Conservation (phyloP, 2,113 vertebrate genomes). For the Otis tarda region DNA sequence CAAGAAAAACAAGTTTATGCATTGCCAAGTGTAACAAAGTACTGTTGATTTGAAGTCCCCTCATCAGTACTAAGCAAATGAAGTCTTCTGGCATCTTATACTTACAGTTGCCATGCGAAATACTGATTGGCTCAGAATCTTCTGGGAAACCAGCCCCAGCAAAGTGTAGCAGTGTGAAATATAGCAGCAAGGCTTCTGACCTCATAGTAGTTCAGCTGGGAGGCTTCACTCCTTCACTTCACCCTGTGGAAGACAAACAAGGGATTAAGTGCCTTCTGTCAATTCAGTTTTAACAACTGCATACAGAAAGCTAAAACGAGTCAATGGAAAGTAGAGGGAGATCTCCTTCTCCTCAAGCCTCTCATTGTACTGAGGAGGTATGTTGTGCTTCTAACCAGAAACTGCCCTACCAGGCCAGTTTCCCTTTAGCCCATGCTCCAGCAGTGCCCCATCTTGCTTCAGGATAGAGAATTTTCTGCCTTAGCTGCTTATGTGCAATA, state of each 20-base stretch:
- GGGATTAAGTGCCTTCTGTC: not conserved
- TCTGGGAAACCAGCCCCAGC: slow-evolving; percentile 97
- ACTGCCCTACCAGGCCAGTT: not conserved
- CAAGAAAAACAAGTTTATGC: not conserved
- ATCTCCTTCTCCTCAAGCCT: not conserved
- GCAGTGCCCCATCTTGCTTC: not conserved
- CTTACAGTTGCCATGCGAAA: slow-evolving; percentile 99
- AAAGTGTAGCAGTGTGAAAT: slow-evolving; percentile 93
- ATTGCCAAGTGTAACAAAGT: not conserved
- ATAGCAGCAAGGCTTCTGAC: slow-evolving; percentile 97
- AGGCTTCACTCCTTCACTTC: slow-evolving; percentile 85
- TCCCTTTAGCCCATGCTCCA: not conserved
- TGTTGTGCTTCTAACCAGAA: not conserved
- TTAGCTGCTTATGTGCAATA: not conserved
- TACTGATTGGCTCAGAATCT: slow-evolving; percentile 98
- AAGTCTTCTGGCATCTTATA: slow-evolving; percentile 46
- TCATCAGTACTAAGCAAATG: not conserved
- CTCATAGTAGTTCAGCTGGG: slow-evolving; percentile 93
- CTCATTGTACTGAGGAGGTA: not conserved
- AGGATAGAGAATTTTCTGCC: not conserved
- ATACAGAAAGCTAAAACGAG: not conserved
- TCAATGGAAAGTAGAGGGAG: not conserved
- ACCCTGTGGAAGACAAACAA: slow-evolving; percentile 80
- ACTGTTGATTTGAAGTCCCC: not conserved
- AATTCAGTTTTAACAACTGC: not conserved